Base-by-base conservation (phyloP, 1,140 invertebrate genomes). In the Bombus confusus region DNA sequence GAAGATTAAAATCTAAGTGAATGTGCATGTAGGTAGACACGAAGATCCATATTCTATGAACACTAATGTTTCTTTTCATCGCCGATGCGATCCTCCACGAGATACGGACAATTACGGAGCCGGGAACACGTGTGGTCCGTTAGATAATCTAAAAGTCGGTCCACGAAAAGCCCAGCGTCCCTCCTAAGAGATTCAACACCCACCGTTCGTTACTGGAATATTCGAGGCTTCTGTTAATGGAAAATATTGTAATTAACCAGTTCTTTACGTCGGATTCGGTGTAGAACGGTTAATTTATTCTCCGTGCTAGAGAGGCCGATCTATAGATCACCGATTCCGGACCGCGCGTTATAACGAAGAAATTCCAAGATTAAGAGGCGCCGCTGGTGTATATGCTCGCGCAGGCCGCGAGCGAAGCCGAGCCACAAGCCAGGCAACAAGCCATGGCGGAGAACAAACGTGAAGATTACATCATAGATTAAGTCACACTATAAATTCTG, bases 391-490 rank as follows among this genome's bases (percentile, higher is more conserved):
- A 25, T 79, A 62, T 37, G n/a, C 74, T 18, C 43, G n/a, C 43
- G n/a, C 31, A 31, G 3, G 18, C 68, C 57, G 62, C 66, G 41
- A 47, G 72, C 80, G 25, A 47, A 34, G 15, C 43, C 28, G 22
- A 10, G 2, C 66, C 13, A 25, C 34, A 15, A 22, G 41, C 22
- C 28, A 47, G 18, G 28, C 72, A 41, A 43, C 34, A 18, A 31
- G 66, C 18, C 66, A 34, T 22, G 31, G 6, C 47, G 4, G 62
- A 74, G 83, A 83, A 86, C 83, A 90, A 87, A 90, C 88, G 86
- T 31, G 88, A 57, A 87, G 89, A 90, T 90, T 90, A 90, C 89
- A 87, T 90, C 88, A 90, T 86, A 90, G 89, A 90, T 90, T 90
- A 90, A 90, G 83, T 79, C 80, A 80, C 89, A 78, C 86, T 87